Conservation (phyloP, 2,797 vertebrate genomes). For the Hylomyscus alleni region DNA sequence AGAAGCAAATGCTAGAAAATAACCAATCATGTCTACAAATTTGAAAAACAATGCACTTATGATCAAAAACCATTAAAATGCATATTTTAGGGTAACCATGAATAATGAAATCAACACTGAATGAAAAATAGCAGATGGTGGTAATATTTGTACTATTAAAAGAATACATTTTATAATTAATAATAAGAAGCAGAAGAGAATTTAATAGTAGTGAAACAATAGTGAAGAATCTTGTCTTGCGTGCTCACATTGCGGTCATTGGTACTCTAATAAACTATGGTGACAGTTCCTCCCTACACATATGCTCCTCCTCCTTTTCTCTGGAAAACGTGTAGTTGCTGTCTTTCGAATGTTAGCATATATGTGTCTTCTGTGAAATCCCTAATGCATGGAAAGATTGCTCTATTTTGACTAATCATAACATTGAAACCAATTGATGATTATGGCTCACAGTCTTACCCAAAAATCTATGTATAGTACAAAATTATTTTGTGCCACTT, state of each 20-base stretch:
- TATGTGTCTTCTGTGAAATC: not conserved
- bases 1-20: slow-evolving; percentile 43
- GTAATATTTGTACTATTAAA: not conserved
- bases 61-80: not conserved
- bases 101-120: not conserved
- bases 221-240: not conserved
- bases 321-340: slow-evolving; percentile 3
- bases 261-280: not conserved
- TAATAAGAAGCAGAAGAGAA: not conserved
- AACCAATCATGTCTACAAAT: slow-evolving; percentile 19
- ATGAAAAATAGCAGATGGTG: not conserved
- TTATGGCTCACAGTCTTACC: slow-evolving; percentile 21
- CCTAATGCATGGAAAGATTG: not conserved
- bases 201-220: slow-evolving; percentile 22
- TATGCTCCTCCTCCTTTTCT: not conserved
- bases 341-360: not conserved
- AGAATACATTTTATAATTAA: not conserved
- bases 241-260: not conserved
- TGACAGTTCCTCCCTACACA: not conserved
- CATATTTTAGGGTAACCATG: not conserved
- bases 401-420: slow-evolving; percentile 41
- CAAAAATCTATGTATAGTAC: not conserved
- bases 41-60: not conserved
- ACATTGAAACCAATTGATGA: slow-evolving; percentile 49
- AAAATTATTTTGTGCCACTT: not conserved